Base-by-base conservation (phyloP, 2,888 invertebrate genomes). In the Pristionchus entomophagus region DNA sequence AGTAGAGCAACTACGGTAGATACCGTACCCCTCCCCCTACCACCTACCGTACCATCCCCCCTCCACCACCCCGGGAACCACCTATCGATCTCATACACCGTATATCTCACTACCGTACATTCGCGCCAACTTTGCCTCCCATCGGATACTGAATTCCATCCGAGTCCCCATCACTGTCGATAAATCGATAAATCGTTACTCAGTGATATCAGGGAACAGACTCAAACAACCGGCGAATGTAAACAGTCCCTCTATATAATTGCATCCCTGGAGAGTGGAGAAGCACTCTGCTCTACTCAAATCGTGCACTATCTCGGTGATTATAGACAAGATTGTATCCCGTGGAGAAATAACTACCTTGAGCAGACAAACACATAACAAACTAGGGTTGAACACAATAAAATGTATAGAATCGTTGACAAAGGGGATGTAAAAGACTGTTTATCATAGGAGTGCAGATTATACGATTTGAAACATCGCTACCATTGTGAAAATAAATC, bases 111-210 rank as follows among this genome's bases (percentile, higher is more conserved):
- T 56, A 56, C 22, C 56, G 56, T 22, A 56, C n/a, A 5, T 2
- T 41, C 35, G 12, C 62, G 65, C 65, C 65, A 65, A 65, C 38
- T 45, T 69, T 69, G 38, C 65, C 35, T 22, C n/a, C 56, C 17
- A 56, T 56, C 56, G 32, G 22, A n/a, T 69, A 73, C 73, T 73
- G 73, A 41, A 73, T 26, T 41, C 41, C 26, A 8, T 5, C 41
- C 41, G 32, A n/a, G 26, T 38, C 35, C 38, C 35, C 10, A 10
- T 41, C 73, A 73, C 73, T 73, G 73, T 73, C 73, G 73, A 73
- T 73, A 73, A 73, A 73, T 73, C 73, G 73, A 73, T 69, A 69
- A 69, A 69, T 73, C 73, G 73, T 73, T 73, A 45, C 8, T 38
- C 73, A 41, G 73, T 73, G 73, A 73, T 41, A 41, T n/a, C 35